Evolutionary conservation across 2,888 invertebrate species (phyloP).

Genomic region (Coremacera marginata): DNA sequence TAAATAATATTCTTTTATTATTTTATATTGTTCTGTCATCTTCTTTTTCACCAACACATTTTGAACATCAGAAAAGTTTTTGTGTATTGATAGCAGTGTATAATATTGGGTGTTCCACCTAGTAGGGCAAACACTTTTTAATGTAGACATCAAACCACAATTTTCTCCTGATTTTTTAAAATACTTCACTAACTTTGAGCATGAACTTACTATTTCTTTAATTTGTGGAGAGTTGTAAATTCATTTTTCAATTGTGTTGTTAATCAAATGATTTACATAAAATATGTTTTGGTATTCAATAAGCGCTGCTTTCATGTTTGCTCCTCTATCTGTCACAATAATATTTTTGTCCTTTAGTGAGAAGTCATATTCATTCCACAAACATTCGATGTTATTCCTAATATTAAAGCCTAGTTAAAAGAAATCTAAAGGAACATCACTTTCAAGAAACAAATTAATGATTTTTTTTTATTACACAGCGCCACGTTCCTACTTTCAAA

Average conservation of each 20-base stretch:
- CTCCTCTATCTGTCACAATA: slow-evolving; percentile 37
- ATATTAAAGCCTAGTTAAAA: slow-evolving; percentile 41
- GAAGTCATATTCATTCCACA: slow-evolving; percentile 42
- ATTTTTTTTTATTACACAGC: too few relatives aligned
- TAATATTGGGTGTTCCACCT: slow-evolving; percentile 26
- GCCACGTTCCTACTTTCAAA: too few relatives aligned
- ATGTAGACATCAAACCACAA: slow-evolving; percentile 23
- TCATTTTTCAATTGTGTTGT: slow-evolving; percentile 39
- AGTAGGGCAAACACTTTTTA: slow-evolving; percentile 38
- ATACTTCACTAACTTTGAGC: slow-evolving; percentile 41
- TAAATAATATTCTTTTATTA: background rate
- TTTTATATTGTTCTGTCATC: slow-evolving; percentile 26
- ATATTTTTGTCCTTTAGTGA: slow-evolving; percentile 34
- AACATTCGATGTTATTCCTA: background rate
- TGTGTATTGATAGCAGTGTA: slow-evolving; percentile 19
- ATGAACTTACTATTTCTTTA: slow-evolving; percentile 34
- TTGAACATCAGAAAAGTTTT: slow-evolving; percentile 13
- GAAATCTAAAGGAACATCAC: slow-evolving; percentile 22
- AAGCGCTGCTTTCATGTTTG: slow-evolving; percentile 38
- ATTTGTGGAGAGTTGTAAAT: slow-evolving; percentile 34
- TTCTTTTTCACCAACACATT: slow-evolving; percentile 20
- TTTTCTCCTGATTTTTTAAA: slow-evolving; percentile 39
- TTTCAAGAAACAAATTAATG: slow-evolving; percentile 12
- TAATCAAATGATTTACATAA: slow-evolving; percentile 41
- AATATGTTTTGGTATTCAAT: slow-evolving; percentile 32